Percentiles rank a stretch among this genome's conserved stretches.
These are phyloP conservation scores for Enteromius treurensis DNA, from an alignment of 2,797 vertebrate genomes.

Conservation along the genomic window DNA sequence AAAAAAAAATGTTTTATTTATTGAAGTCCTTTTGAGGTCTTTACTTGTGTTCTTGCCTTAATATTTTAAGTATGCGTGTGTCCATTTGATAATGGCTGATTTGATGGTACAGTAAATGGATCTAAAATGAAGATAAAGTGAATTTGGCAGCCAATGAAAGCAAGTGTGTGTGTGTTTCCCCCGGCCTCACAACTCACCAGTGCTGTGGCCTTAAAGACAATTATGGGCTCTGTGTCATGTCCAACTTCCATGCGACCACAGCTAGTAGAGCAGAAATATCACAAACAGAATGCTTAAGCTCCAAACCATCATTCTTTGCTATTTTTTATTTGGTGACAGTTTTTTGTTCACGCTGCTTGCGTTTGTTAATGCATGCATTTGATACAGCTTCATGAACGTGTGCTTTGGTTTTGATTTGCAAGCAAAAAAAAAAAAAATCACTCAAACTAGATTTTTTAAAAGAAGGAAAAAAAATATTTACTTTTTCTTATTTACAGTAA, in stretches of 20 bases:
- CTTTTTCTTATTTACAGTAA: constrained; percentile 9
- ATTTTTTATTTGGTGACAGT: not conserved
- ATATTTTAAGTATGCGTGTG: not conserved
- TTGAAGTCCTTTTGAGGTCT: not conserved
- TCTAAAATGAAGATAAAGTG: constrained; percentile 20
- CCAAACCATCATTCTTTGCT: constrained; percentile 8
- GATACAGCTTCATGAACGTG: not conserved
- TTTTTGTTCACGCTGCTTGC: not conserved
- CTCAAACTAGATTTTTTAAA: not conserved
- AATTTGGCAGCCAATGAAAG: constrained; percentile 17
- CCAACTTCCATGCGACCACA: constrained; percentile 26
- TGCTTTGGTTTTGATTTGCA: constrained; percentile 1
- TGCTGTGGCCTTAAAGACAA: constrained; percentile 24
- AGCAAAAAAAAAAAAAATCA: not conserved
- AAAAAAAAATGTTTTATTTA: not conserved
- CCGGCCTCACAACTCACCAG: not conserved
- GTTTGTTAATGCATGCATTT: constrained; percentile 13
- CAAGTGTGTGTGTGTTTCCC: constrained; percentile 6
- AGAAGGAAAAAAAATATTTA: not conserved
- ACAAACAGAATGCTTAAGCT: constrained; percentile 21
- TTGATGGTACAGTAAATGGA: constrained; percentile 16
- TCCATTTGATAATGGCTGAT: constrained; percentile 17
- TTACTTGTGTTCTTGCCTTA: not conserved
- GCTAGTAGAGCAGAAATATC: constrained; percentile 19
- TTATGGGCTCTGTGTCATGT: constrained; percentile 21